Conservation (phyloP, 2,113 vertebrate genomes). For the Trichechus manatus region DNA sequence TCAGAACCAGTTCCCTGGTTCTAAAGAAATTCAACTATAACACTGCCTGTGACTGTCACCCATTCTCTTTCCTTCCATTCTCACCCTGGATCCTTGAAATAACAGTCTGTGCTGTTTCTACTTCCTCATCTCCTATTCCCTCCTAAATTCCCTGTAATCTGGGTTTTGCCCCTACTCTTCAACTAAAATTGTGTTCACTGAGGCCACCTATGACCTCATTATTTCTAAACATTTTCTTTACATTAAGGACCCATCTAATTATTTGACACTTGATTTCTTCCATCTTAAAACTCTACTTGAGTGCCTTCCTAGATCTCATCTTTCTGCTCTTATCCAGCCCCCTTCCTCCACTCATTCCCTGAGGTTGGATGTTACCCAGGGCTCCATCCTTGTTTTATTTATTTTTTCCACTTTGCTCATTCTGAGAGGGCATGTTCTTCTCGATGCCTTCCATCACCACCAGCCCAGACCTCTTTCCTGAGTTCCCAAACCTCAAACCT, state of each 20-base stretch:
- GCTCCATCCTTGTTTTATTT: neutral
- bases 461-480: neutral
- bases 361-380: neutral
- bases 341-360: neutral
- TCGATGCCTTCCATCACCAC: neutral
- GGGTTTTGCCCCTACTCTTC: conserved; percentile 9
- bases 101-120: neutral
- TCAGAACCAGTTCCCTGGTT: neutral
- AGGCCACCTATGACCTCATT: conserved; percentile 29
- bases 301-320: neutral
- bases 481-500: neutral
- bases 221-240: conserved; percentile 51
- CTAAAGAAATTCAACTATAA: conserved; percentile 26
- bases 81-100: neutral
- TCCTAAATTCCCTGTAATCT: neutral
- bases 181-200: conserved; percentile 44
- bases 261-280: conserved; percentile 37
- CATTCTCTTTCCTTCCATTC: conserved; percentile 41
- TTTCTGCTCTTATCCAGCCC: neutral
- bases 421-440: neutral
- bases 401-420: conserved; percentile 19
- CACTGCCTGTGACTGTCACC: neutral
- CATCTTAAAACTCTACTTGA: conserved; percentile 10
- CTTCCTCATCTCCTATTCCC: neutral
- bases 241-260: conserved; percentile 8